A percentile compares a stretch with the other conserved stretches of the same genome.
These are phyloP conservation scores for Amphiura filiformis DNA, from an alignment of 35 echinoderm and acorn worm genomes.

Conservation along the genomic window DNA sequence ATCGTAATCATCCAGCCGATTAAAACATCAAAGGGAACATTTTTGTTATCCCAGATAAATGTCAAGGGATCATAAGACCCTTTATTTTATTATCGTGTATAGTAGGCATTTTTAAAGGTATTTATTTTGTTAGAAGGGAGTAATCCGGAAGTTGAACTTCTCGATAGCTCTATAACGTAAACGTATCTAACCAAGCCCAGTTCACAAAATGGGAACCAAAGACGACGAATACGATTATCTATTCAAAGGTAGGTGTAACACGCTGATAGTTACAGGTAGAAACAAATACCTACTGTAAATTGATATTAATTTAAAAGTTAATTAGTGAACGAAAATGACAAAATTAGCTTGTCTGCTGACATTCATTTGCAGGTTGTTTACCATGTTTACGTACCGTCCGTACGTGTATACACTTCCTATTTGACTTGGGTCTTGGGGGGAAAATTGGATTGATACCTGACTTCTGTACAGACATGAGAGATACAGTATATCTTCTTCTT, in stretches of 20 bases:
- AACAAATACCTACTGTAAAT: too few species aligned
- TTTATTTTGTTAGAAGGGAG: background rate
- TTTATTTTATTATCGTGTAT: background rate
- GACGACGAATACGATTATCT: slow-evolving; percentile 99
- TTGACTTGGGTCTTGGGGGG: too few species aligned
- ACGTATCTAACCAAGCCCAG: slow-evolving; percentile 40
- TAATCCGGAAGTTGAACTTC: slow-evolving; percentile 82
- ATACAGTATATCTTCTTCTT: too few species aligned
- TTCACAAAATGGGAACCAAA: slow-evolving; percentile 94
- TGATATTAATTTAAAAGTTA: too few species aligned
- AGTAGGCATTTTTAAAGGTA: background rate
- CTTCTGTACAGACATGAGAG: too few species aligned
- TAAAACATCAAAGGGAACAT: background rate
- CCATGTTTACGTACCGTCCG: too few species aligned
- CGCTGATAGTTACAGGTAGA: too few species aligned
- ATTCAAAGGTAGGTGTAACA: slow-evolving; percentile 93
- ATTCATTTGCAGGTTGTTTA: too few species aligned
- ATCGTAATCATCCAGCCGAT: background rate
- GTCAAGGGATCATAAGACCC: background rate
- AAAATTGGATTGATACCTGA: too few species aligned
- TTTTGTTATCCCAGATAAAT: background rate
- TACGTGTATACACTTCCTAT: too few species aligned
- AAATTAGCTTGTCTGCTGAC: too few species aligned
- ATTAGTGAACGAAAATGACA: too few species aligned
- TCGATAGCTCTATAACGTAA: slow-evolving; percentile 73